A percentile compares a stretch with the other conserved stretches of the same genome.
Conservation (phyloP, 2,888 invertebrate genomes). For the Girardia tigrina region DNA sequence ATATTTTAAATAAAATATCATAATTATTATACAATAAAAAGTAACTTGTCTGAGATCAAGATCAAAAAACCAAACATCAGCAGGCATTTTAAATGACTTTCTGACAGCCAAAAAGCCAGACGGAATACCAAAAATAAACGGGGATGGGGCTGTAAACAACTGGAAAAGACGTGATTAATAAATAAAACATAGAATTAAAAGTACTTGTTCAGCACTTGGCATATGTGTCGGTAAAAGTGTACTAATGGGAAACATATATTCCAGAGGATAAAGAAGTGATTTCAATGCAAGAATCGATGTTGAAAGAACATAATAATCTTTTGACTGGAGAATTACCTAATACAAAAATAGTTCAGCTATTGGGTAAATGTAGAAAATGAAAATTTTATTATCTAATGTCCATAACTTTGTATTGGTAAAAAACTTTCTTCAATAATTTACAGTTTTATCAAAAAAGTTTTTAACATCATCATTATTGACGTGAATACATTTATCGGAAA, state of each 20-base stretch:
- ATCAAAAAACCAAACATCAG: background rate
- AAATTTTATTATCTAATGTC: too few relatives aligned
- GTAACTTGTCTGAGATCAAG: background rate
- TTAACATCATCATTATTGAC: too few relatives aligned
- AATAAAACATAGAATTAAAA: conserved; percentile 25
- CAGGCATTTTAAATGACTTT: background rate
- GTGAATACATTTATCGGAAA: too few relatives aligned
- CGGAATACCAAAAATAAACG: background rate
- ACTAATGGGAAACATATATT: conserved; percentile 99
- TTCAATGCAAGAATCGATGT: conserved; percentile 99
- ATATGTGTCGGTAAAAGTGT: conserved; percentile 92
- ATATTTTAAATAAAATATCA: background rate
- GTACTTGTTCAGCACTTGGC: conserved; percentile 86
- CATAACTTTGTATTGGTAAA: too few relatives aligned
- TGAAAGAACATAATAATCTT: conserved; percentile 94
- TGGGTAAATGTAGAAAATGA: background rate
- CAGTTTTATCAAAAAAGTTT: too few relatives aligned
- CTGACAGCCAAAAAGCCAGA: background rate
- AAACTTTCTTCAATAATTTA: too few relatives aligned
- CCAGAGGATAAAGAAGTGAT: conserved; percentile 90
- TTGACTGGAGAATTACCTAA: conserved; percentile 78
- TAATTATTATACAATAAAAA: background rate
- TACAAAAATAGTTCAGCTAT: background rate
- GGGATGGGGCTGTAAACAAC: background rate
- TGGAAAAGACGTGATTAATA: background rate